A percentile compares a stretch with the other conserved stretches of the same genome.
These are phyloP conservation scores for Scotopteryx bipunctaria DNA, from an alignment of 2,888 invertebrate genomes.

Conservation along the genomic window DNA sequence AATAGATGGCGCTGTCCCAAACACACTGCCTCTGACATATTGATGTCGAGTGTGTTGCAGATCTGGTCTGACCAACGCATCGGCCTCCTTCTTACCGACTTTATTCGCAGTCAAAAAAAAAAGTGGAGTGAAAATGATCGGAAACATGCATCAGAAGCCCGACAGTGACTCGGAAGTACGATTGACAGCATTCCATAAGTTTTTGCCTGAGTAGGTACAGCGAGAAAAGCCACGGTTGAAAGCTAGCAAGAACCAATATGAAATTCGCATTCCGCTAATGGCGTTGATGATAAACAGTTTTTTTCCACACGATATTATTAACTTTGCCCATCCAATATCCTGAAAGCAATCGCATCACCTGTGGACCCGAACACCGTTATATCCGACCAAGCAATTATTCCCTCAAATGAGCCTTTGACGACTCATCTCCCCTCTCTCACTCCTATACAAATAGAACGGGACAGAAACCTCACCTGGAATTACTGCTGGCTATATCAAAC, in stretches of 20 bases:
- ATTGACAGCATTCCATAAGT: too few relatives aligned
- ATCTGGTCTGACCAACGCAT: too few relatives aligned
- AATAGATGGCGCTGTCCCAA: too few relatives aligned
- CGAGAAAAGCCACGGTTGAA: too few relatives aligned
- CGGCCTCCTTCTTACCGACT: too few relatives aligned
- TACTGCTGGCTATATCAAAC: constrained; percentile 14
- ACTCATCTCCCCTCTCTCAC: constrained; percentile 21
- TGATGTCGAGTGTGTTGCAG: too few relatives aligned
- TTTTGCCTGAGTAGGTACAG: too few relatives aligned
- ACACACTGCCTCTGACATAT: too few relatives aligned
- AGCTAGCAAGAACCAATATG: background rate
- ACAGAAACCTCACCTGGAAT: constrained; percentile 30
- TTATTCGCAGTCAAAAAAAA: too few relatives aligned
- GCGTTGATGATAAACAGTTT: background rate
- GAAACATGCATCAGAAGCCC: too few relatives aligned
- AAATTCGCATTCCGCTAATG: background rate
- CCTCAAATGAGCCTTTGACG: constrained; percentile 23
- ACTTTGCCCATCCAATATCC: constrained; percentile 12
- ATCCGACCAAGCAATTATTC: constrained; percentile 13
- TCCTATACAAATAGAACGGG: constrained; percentile 28
- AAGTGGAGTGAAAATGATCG: too few relatives aligned
- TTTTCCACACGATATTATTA: constrained; percentile 3
- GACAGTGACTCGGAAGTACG: too few relatives aligned
- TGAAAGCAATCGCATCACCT: constrained; percentile 5
- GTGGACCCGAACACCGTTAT: constrained; percentile 6